Evolutionary conservation across 1,140 invertebrate genomes (phyloP).

Genomic region (Acromyrmex heyeri): DNA sequence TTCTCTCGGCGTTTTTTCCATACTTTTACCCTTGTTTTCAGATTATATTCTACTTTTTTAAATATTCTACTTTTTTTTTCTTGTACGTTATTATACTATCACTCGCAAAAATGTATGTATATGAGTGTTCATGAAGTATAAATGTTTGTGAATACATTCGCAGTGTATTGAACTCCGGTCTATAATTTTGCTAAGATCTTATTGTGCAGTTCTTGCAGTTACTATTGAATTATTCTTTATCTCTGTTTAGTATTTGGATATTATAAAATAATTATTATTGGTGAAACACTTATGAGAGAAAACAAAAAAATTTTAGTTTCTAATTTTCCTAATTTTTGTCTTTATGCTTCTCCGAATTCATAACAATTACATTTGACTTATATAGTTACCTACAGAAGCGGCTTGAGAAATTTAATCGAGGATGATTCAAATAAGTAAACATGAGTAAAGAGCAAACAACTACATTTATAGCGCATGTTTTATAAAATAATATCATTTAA

Average conservation of each 20-base stretch:
- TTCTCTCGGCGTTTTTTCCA: neutral
- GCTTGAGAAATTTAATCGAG: conserved; percentile 7
- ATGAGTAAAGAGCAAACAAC: neutral
- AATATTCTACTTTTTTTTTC: neutral
- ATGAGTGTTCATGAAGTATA: neutral
- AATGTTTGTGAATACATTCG: neutral
- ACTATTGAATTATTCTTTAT: neutral
- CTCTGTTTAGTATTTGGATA: conserved; percentile 1
- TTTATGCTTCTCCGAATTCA: neutral
- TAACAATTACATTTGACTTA: neutral
- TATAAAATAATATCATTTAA: neutral
- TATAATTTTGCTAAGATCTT: neutral
- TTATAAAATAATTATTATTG: conserved; percentile 7
- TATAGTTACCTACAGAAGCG: neutral
- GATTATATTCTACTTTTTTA: neutral
- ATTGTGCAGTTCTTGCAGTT: neutral
- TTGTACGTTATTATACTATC: neutral
- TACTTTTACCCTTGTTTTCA: neutral
- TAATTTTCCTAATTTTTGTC: neutral
- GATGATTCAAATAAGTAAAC: neutral
- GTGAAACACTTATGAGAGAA: neutral
- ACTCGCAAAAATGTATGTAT: no score
- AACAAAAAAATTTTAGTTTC: neutral
- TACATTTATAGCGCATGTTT: neutral
- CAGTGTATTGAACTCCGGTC: neutral